A percentile compares a stretch with the other conserved stretches of the same genome.
Conservation (phyloP, 2,113 vertebrate genomes). For the Rutilus rutilus region DNA sequence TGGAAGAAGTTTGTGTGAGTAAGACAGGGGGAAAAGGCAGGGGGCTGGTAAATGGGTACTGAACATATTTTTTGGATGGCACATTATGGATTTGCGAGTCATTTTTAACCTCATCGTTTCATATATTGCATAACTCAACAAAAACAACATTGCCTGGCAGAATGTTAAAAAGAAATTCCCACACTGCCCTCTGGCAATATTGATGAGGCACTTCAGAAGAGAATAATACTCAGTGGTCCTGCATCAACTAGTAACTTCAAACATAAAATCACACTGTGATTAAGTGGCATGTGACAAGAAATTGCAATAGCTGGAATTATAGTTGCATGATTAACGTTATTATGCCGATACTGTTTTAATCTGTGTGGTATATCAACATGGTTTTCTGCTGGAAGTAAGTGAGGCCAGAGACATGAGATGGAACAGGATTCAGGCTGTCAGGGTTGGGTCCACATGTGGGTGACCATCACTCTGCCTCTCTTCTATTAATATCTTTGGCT, state of each 20-base stretch:
- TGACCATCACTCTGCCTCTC: slow-evolving; percentile 51
- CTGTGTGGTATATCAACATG: neutral
- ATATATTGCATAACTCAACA: slow-evolving; percentile 23
- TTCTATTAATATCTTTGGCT: slow-evolving; percentile 59
- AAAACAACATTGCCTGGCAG: neutral
- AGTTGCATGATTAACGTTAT: slow-evolving; percentile 7
- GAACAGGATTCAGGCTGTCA: slow-evolving; percentile 58
- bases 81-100: neutral
- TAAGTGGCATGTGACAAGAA: slow-evolving; percentile 11
- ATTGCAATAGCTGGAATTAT: slow-evolving; percentile 4
- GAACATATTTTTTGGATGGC: neutral
- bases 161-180: slow-evolving; percentile 6
- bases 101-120: neutral
- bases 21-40: neutral
- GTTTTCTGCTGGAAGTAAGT: slow-evolving; percentile 22
- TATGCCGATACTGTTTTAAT: neutral
- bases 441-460: slow-evolving; percentile 58
- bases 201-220: slow-evolving; percentile 33
- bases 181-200: slow-evolving; percentile 52
- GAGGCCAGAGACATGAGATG: slow-evolving; percentile 49
- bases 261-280: slow-evolving; percentile 21
- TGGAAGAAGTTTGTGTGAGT: slow-evolving; percentile 50
- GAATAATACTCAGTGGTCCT: slow-evolving; percentile 15
- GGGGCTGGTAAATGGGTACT: slow-evolving; percentile 1
- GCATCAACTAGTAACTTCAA: slow-evolving; percentile 39